These are phyloP conservation scores for Phataginus tetradactyla DNA, from an alignment of 2,797 vertebrate genomes.

Conservation along the genomic window DNA sequence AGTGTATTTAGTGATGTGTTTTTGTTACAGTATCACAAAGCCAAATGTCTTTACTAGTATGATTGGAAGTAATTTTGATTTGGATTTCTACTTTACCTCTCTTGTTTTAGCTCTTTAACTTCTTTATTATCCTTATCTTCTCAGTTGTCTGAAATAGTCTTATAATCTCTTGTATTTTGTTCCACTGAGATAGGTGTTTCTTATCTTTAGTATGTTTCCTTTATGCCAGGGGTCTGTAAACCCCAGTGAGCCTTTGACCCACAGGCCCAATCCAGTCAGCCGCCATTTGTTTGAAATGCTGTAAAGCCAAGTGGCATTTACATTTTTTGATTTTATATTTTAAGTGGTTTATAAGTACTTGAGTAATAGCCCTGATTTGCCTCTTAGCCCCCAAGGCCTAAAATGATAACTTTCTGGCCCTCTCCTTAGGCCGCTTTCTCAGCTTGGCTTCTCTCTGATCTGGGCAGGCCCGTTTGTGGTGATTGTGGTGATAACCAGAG, in stretches of 20 bases:
- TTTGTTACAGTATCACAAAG: background rate
- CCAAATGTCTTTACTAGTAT: background rate
- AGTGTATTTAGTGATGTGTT: background rate
- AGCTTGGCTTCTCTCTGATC: background rate
- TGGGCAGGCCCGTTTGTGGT: background rate
- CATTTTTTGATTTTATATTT: background rate
- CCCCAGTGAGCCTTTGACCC: background rate
- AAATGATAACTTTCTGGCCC: fast-evolving
- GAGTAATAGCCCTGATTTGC: background rate
- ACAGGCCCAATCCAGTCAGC: background rate
- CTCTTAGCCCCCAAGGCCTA: background rate
- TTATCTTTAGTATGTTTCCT: background rate
- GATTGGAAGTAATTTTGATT: background rate
- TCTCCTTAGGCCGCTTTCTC: background rate
- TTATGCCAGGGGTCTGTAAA: background rate
- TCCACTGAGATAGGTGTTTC: background rate
- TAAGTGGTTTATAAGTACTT: background rate
- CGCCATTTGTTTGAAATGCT: background rate
- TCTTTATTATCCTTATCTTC: background rate
- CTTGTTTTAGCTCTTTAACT: background rate
- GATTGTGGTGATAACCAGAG: background rate
- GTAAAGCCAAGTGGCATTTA: background rate
- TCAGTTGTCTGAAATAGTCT: background rate
- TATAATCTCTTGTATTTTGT: background rate
- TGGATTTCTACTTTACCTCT: background rate